phyloP scores from a whole-genome alignment of 53 echinoderm and acorn worm species.

The Mesocentrotus franciscanus region DNA sequence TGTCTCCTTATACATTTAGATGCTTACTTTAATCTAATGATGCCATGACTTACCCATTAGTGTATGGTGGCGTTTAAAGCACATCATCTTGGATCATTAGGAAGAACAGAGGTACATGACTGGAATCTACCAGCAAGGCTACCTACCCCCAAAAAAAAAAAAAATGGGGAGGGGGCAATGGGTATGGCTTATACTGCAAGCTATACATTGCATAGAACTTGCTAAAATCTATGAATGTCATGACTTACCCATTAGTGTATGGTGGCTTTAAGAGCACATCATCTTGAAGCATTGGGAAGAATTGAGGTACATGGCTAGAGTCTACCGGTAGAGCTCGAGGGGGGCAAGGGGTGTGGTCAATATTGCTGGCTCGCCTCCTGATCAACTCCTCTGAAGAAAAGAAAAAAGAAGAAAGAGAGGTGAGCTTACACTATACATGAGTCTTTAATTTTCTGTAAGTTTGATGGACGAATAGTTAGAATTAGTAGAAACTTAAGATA shows the following conservation, averaged over 20 bases:
- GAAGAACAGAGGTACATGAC: conserved; percentile 83
- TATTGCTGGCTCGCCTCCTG: conserved; percentile 76
- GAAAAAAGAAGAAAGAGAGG: not conserved
- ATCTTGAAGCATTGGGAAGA: conserved; percentile 86
- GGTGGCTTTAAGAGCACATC: conserved; percentile 90
- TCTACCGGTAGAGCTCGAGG: conserved; percentile 84
- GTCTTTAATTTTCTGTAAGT: too few species aligned
- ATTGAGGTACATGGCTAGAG: conserved; percentile 84
- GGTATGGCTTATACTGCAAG: conserved; percentile 76
- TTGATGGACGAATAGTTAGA: too few species aligned
- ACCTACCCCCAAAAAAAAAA: not conserved
- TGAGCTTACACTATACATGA: not conserved
- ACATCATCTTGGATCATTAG: conserved; percentile 83
- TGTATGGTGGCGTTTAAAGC: conserved; percentile 80
- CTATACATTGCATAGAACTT: not conserved
- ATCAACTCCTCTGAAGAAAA: conserved; percentile 80
- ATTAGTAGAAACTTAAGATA: too few species aligned
- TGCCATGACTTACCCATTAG: conserved; percentile 62
- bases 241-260: conserved; percentile 73
- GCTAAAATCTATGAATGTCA: not conserved
- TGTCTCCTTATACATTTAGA: too few species aligned
- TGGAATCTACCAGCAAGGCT: conserved; percentile 77
- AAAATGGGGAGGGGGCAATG: conserved; percentile 58
- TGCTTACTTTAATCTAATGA: too few species aligned
- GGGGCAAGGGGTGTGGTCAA: conserved; percentile 82